Evolutionary conservation across 30 jellyfish, hydroid and myxozoan genomes (phyloP).

Genomic region (Sanderia malayensis): DNA sequence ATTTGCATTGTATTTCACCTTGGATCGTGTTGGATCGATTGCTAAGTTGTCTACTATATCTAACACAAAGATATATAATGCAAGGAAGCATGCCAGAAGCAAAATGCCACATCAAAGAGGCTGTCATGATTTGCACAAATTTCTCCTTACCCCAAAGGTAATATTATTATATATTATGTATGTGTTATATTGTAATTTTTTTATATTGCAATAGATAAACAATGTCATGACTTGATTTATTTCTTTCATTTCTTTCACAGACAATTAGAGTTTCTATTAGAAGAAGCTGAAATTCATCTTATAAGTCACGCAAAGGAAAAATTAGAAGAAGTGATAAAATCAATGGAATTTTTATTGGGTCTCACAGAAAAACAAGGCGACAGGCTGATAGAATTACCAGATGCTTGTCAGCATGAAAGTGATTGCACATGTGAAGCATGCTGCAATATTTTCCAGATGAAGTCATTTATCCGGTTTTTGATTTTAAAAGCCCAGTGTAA

Average conservation of each 20-base stretch:
- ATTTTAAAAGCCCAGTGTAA: neutral
- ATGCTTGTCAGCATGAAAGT: neutral
- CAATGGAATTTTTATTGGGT: neutral
- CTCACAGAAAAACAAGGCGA: neutral
- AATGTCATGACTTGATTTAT: too few relatives aligned
- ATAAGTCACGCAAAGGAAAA: conserved; percentile 27
- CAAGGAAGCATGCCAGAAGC: conserved; percentile 69
- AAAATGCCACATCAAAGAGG: conserved; percentile 51
- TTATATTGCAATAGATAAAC: too few relatives aligned
- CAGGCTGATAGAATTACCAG: neutral
- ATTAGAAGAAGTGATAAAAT: neutral
- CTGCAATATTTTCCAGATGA: conserved; percentile 11
- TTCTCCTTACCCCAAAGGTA: conserved; percentile 39
- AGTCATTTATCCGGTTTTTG: conserved; percentile 6
- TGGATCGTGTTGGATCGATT: conserved; percentile 39
- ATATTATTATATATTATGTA: neutral
- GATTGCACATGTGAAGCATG: conserved; percentile 30
- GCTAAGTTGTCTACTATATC: conserved; percentile 40
- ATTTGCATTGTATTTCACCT: conserved; percentile 2
- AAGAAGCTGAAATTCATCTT: conserved; percentile 35
- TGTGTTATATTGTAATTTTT: too few relatives aligned
- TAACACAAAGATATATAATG: conserved; percentile 27
- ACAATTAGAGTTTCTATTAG: conserved; percentile 24
- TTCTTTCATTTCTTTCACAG: conserved; percentile 1
- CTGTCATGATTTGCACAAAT: conserved; percentile 24